These are phyloP conservation scores for Drosophila erecta DNA, from an alignment of 1,140 invertebrate species.

Conservation along the genomic window DNA sequence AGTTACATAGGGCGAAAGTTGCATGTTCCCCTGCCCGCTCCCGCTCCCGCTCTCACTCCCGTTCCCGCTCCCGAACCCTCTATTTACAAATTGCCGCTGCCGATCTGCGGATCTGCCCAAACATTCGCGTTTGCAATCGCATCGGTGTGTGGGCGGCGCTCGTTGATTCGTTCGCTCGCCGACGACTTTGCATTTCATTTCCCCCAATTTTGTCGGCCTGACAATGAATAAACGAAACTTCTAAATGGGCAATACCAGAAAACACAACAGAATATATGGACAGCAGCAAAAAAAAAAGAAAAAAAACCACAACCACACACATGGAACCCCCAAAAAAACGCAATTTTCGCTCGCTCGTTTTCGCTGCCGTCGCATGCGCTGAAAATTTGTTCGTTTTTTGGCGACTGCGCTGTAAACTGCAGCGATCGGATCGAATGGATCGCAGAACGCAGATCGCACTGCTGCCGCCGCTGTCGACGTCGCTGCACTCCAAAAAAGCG, in stretches of 20 bases:
- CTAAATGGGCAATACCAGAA: slow-evolving; percentile 25
- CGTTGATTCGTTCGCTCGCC: slow-evolving; percentile 16
- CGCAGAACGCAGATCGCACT: slow-evolving; percentile 5
- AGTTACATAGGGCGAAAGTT: slow-evolving; percentile 27
- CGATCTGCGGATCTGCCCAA: slow-evolving; percentile 18
- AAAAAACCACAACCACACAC: background rate
- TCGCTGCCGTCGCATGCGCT: slow-evolving; percentile 10
- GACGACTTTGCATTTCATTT: slow-evolving; percentile 28
- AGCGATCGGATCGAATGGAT: slow-evolving; percentile 15
- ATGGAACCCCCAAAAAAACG: slow-evolving; percentile 21
- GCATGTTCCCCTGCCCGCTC: background rate
- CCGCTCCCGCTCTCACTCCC: background rate
- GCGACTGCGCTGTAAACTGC: slow-evolving; percentile 37
- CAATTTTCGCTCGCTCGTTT: slow-evolving; percentile 4
- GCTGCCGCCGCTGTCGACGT: slow-evolving; percentile 11
- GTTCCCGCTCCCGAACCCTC: background rate
- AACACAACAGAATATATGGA: slow-evolving; percentile 4
- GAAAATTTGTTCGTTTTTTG: slow-evolving; percentile 27
- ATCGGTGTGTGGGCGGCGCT: slow-evolving; percentile 24
- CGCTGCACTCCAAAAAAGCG: slow-evolving; percentile 26
- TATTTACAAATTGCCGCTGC: slow-evolving; percentile 18
- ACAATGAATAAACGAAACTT: slow-evolving; percentile 50
- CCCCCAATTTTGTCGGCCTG: slow-evolving; percentile 22
- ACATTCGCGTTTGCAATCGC: slow-evolving; percentile 9
- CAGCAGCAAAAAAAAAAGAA: background rate